Evolutionary conservation across 1,140 invertebrate genomes (phyloP).

Genomic region (Brachionus manjavacas): DNA sequence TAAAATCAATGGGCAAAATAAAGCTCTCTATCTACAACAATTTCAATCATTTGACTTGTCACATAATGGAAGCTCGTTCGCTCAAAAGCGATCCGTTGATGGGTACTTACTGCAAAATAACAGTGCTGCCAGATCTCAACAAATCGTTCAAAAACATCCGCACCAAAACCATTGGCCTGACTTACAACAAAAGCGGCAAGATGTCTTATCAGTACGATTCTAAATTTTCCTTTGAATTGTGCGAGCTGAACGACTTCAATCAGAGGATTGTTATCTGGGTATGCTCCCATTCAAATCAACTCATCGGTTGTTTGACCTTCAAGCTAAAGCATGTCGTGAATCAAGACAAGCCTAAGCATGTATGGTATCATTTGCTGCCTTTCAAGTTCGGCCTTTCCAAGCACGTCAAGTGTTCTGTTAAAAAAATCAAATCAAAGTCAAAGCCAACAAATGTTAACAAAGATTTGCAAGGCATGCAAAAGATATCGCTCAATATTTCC

Average conservation of each 20-base stretch:
- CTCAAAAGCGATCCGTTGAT: not conserved
- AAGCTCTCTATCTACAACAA: constrained; percentile 33
- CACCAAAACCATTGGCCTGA: not conserved
- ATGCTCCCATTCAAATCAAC: not conserved
- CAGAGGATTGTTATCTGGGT: not conserved
- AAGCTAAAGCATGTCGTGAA: constrained; percentile 17
- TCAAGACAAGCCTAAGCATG: not conserved
- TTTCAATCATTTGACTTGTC: constrained; percentile 17
- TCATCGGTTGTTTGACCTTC: constrained; percentile 15
- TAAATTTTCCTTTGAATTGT: constrained; percentile 29
- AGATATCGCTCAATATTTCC: not conserved
- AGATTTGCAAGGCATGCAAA: constrained; percentile 18
- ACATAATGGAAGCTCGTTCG: not conserved
- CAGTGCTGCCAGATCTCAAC: constrained; percentile 6
- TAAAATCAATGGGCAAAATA: constrained; percentile 24
- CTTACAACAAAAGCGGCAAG: not conserved
- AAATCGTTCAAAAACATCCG: constrained; percentile 8
- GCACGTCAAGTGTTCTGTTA: constrained; percentile 16
- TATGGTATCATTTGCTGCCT: constrained; percentile 30
- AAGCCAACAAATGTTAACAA: constrained; percentile 12
- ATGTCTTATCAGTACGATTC: constrained; percentile 9
- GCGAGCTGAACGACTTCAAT: not conserved
- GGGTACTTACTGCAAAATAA: not conserved
- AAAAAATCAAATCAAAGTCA: not conserved
- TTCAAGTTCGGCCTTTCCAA: constrained; percentile 15